phyloP scores from a whole-genome alignment of 2,113 vertebrate species.

The Chionis minor region DNA sequence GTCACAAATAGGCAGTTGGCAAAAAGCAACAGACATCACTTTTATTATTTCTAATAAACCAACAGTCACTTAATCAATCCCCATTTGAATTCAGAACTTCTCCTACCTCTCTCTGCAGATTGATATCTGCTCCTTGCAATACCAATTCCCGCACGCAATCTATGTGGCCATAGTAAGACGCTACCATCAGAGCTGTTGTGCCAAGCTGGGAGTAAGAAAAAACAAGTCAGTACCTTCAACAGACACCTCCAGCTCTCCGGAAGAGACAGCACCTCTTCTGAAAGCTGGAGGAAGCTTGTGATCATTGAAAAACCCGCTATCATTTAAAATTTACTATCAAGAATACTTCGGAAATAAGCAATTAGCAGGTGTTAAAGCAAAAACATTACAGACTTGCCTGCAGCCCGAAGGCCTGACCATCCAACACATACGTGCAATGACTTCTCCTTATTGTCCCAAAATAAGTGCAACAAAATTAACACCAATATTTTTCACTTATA shows the following conservation, averaged over 20 bases:
- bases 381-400: neutral
- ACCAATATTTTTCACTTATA: neutral
- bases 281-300: neutral
- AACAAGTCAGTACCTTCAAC: constrained; percentile 40
- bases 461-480: neutral
- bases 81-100: neutral
- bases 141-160: constrained; percentile 90
- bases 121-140: constrained; percentile 95
- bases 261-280: neutral
- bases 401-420: neutral
- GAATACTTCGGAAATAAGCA: neutral
- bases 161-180: constrained; percentile 88
- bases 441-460: neutral
- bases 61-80: neutral
- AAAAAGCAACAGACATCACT: neutral
- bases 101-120: constrained; percentile 94
- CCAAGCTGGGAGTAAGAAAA: constrained; percentile 81
- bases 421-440: neutral
- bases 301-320: neutral
- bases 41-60: neutral
- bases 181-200: constrained; percentile 94
- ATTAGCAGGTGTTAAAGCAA: neutral
- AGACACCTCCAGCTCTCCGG: neutral
- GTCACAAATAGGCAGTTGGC: neutral
- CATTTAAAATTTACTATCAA: neutral